phyloP scores from a whole-genome alignment of 2,113 vertebrate species.

The Psephotus haematonotus region DNA sequence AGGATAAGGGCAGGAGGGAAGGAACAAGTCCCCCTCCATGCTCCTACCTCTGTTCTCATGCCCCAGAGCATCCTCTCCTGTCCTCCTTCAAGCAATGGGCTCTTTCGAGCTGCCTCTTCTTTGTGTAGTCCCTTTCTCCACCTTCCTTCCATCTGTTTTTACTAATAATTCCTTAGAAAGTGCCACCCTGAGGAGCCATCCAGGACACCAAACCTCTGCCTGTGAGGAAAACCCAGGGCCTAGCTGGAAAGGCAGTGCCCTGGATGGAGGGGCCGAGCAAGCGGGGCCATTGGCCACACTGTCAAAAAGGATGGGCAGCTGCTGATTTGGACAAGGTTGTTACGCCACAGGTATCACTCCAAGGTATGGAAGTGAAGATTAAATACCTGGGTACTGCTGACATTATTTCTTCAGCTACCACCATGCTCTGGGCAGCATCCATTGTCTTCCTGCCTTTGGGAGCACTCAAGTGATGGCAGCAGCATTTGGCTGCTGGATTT shows the following conservation, averaged over 20 bases:
- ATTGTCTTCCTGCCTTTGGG: accelerated
- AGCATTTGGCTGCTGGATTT: not conserved
- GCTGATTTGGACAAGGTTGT: not conserved
- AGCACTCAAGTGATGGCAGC: not conserved
- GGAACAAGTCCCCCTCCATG: not conserved
- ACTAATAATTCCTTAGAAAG: not conserved
- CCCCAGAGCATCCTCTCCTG: not conserved
- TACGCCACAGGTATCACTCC: not conserved
- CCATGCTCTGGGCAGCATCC: accelerated
- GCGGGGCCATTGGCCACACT: not conserved
- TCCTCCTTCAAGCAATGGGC: not conserved
- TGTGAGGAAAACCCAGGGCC: not conserved
- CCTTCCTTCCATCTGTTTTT: not conserved
- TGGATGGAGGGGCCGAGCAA: not conserved
- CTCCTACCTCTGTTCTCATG: not conserved
- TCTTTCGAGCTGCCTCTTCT: not conserved
- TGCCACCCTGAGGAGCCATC: too few species aligned
- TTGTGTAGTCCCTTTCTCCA: not conserved
- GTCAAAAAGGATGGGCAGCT: too few species aligned
- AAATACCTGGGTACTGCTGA: not conserved
- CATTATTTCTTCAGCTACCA: not conserved
- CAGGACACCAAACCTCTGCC: not conserved
- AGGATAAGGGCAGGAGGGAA: not conserved
- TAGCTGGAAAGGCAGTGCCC: not conserved
- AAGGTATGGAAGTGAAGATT: not conserved